Conservation (phyloP, 2,797 vertebrate species). For the Semaprochilodus insignis region DNA sequence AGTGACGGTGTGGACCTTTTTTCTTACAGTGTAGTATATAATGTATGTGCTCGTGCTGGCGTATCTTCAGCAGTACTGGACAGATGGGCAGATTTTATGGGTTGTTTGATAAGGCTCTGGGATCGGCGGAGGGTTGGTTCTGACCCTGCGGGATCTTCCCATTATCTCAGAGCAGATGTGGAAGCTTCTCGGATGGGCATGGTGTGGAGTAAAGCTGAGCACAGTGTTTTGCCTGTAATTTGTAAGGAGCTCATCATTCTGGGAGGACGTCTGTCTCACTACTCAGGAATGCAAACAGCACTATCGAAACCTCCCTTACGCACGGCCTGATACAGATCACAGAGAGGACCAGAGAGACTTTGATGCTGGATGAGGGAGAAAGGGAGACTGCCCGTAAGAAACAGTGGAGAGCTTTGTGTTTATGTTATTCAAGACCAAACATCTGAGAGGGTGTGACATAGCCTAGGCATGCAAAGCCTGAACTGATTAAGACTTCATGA, state of each 20-base stretch:
- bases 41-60: no score
- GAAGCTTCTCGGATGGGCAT: neutral
- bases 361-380: constrained; percentile 59
- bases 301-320: neutral
- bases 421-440: neutral
- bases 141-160: neutral
- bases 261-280: constrained; percentile 54
- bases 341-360: constrained; percentile 60
- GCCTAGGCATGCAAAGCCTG: neutral
- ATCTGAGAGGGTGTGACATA: neutral
- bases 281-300: constrained; percentile 70
- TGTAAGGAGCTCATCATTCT: neutral
- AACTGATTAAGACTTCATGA: neutral
- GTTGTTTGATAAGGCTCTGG: neutral
- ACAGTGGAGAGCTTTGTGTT: neutral
- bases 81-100: neutral
- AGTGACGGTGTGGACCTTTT: no score
- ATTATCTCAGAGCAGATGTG: neutral
- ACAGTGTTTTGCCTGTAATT: neutral
- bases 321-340: constrained; percentile 59
- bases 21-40: no score
- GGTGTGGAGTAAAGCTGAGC: neutral
- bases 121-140: neutral
- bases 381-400: neutral
- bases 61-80: neutral